Evolutionary conservation across 64 coral and sea anemone genomes (phyloP).

Genomic region (Trachythela sp.): DNA sequence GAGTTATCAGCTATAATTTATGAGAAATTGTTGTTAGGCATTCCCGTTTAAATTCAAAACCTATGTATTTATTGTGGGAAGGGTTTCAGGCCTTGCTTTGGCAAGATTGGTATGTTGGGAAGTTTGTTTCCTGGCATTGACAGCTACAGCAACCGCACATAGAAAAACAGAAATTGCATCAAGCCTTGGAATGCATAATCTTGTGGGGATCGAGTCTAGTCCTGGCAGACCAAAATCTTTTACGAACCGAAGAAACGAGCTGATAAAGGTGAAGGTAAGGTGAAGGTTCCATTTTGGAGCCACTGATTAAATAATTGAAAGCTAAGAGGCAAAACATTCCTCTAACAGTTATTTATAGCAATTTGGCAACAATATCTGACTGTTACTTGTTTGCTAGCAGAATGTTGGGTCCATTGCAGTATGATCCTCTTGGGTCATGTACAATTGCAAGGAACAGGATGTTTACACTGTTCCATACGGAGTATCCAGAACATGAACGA

Average conservation of each 20-base stretch:
- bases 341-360: neutral
- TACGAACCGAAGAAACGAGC: neutral
- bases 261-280: neutral
- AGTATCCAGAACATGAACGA: slow-evolving; percentile 44
- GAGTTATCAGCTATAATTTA: too few relatives aligned
- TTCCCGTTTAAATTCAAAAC: too few relatives aligned
- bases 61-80: neutral
- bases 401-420: neutral
- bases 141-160: slow-evolving; percentile 37
- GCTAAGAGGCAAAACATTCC: neutral
- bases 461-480: slow-evolving; percentile 52
- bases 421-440: slow-evolving; percentile 1
- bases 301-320: neutral
- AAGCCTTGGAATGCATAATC: neutral
- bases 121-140: slow-evolving; percentile 32
- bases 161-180: slow-evolving; percentile 4
- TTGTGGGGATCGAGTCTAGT: neutral
- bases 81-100: slow-evolving; percentile 32
- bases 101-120: slow-evolving; percentile 28
- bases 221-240: neutral
- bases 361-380: neutral
- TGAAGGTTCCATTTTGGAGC: neutral
- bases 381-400: neutral
- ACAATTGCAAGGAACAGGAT: slow-evolving; percentile 32
- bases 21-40: too few relatives aligned